Percentiles rank a stretch among this genome's conserved stretches.
Evolutionary conservation across 2,113 vertebrate genomes (phyloP).

Genomic region (Peromyscus maniculatus): DNA sequence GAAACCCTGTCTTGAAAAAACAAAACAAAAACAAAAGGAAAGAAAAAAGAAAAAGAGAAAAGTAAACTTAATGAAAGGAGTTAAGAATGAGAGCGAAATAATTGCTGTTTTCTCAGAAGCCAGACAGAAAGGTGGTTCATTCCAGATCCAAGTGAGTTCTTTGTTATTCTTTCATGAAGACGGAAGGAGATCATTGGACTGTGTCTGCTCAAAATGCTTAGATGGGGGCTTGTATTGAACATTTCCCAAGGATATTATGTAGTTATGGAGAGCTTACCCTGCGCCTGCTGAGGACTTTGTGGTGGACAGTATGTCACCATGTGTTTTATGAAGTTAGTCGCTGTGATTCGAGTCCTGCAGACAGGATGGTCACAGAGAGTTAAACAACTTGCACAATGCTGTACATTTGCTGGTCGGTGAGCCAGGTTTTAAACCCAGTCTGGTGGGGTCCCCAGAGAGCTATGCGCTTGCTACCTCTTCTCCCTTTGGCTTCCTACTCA

Average conservation of each 20-base stretch:
- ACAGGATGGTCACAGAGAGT: not conserved
- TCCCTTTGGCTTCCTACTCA: not conserved
- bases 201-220: slow-evolving; percentile 3
- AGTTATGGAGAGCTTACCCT: not conserved
- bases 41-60: too few species aligned
- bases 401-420: not conserved
- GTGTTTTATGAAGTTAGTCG: not conserved
- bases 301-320: not conserved
- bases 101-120: not conserved
- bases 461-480: not conserved
- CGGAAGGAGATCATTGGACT: not conserved
- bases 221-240: not conserved
- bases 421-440: not conserved
- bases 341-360: not conserved
- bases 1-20: too few species aligned
- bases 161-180: not conserved
- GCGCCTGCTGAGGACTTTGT: not conserved
- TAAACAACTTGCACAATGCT: not conserved
- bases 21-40: too few species aligned
- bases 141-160: not conserved
- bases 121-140: not conserved
- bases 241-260: not conserved
- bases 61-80: not conserved
- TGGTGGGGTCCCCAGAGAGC: not conserved
- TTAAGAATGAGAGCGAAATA: not conserved